Conservation (phyloP, 2,113 vertebrate genomes). For the Vulpes lagopus region DNA sequence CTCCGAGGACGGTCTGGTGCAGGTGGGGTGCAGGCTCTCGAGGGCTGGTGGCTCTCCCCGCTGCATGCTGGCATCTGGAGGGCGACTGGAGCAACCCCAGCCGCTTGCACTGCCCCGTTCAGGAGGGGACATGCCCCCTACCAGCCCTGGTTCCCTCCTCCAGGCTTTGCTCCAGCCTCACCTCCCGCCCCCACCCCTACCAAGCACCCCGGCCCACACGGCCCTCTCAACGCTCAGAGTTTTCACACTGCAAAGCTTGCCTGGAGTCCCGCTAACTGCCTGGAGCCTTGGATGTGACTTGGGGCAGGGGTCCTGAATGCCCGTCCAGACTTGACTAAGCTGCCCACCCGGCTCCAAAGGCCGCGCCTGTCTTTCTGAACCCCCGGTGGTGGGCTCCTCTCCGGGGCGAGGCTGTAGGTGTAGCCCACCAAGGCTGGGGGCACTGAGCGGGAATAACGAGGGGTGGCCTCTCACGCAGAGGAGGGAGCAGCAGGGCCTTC, state of each 20-base stretch:
- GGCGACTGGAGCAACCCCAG: neutral
- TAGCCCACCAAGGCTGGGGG: neutral
- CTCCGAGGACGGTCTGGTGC: neutral
- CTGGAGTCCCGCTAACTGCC: rapidly evolving
- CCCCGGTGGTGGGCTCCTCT: neutral
- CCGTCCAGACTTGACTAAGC: neutral
- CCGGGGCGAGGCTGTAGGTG: neutral
- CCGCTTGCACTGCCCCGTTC: neutral
- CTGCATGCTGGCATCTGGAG: neutral
- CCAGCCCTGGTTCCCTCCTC: rapidly evolving
- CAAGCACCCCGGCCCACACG: rapidly evolving
- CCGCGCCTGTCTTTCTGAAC: rapidly evolving
- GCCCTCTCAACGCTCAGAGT: neutral
- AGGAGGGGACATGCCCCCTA: rapidly evolving
- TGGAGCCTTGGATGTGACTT: neutral
- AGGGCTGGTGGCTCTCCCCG: rapidly evolving
- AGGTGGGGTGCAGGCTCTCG: rapidly evolving
- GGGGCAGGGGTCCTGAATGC: neutral
- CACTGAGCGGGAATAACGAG: neutral
- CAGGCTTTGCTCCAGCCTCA: neutral
- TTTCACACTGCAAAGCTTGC: neutral
- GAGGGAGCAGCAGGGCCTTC: too few relatives aligned
- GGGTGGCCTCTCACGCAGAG: neutral
- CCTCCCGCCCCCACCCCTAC: neutral
- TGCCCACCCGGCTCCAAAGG: neutral